Percentiles rank a stretch among this genome's conserved stretches.
Conservation (phyloP, 2,113 vertebrate species). For the Oenanthe oenanthe region DNA sequence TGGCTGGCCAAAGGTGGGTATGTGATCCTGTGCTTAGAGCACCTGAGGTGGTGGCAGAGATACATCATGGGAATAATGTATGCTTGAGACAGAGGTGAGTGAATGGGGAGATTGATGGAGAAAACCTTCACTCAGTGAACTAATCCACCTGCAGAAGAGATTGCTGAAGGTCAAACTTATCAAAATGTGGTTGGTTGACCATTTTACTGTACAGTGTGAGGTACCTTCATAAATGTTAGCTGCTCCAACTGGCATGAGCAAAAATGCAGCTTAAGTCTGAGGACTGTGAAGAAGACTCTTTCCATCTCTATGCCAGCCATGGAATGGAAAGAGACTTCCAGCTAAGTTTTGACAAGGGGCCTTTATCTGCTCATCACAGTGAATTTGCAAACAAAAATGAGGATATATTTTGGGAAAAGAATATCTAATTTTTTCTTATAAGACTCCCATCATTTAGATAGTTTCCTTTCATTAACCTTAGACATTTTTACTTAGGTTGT, state of each 20-base stretch:
- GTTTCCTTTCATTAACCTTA: neutral
- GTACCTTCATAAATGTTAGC: neutral
- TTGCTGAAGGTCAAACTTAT: neutral
- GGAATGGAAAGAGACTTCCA: neutral
- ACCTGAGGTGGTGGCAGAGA: neutral
- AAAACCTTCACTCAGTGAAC: neutral
- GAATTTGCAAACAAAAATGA: neutral
- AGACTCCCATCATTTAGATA: neutral
- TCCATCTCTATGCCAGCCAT: neutral
- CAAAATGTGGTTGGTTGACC: neutral
- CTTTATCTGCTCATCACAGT: neutral
- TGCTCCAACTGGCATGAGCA: neutral
- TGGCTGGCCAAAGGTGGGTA: accelerated
- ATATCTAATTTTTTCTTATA: neutral
- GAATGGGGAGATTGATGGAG: neutral
- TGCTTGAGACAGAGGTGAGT: neutral
- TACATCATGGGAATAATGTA: neutral
- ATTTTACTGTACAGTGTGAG: neutral
- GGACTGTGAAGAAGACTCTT: neutral
- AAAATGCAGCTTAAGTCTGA: neutral
- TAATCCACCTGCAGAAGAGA: neutral
- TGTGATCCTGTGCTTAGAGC: neutral
- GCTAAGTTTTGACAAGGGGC: neutral
- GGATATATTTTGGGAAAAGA: neutral
- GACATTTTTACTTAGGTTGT: neutral